These are phyloP conservation scores for Drosophila nannoptera DNA, from an alignment of 1,140 invertebrate species.

Conservation along the genomic window DNA sequence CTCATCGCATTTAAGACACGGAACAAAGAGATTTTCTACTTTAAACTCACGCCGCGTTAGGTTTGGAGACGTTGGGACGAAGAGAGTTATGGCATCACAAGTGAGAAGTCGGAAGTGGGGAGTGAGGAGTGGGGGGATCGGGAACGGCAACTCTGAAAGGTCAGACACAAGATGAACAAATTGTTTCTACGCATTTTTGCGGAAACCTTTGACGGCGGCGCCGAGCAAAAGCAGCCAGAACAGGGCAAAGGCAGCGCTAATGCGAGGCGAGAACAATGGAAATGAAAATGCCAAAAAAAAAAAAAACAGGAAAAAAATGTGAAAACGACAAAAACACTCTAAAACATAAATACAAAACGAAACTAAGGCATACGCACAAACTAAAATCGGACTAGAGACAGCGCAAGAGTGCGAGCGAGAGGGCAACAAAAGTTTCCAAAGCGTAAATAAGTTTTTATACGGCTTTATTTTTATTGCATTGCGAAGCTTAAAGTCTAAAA, in stretches of 20 bases:
- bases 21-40: slow-evolving; percentile 71
- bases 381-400: slow-evolving; percentile 17
- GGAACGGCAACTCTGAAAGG: slow-evolving; percentile 27
- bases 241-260: slow-evolving; percentile 39
- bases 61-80: slow-evolving; percentile 7
- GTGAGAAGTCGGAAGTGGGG: background rate
- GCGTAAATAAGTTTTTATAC: slow-evolving; percentile 61
- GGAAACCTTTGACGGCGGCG: slow-evolving; percentile 10
- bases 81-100: too few relatives aligned
- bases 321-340: slow-evolving; percentile 52
- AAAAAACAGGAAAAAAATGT: slow-evolving; percentile 50
- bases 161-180: slow-evolving; percentile 36
- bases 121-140: background rate
- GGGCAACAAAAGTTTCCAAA: slow-evolving; percentile 39
- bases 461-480: slow-evolving; percentile 62
- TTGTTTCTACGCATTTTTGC: slow-evolving; percentile 55
- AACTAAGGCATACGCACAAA: slow-evolving; percentile 46
- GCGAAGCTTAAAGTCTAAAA: slow-evolving; percentile 67
- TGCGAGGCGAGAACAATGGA: slow-evolving; percentile 37
- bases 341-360: slow-evolving; percentile 13
- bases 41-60: slow-evolving; percentile 31
- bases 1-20: slow-evolving; percentile 67
- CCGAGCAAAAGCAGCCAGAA: slow-evolving; percentile 5
- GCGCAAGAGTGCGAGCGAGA: background rate
- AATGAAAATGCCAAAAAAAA: slow-evolving; percentile 63